Evolutionary conservation across 2,888 invertebrate species (phyloP).

Genomic region (Bombylius discolor): DNA sequence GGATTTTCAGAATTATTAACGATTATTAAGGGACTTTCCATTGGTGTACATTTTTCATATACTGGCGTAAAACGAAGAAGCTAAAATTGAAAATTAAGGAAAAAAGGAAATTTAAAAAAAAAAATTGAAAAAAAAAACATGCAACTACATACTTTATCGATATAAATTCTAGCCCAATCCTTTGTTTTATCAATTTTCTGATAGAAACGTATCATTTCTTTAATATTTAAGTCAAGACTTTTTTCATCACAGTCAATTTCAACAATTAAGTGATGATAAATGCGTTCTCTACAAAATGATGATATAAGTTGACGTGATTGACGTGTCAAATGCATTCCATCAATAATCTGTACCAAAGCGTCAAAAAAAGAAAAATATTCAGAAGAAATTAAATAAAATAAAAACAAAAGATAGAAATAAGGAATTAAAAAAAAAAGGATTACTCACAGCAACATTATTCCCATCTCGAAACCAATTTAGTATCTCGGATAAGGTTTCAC

Average conservation of each 20-base stretch:
- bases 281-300: constrained; percentile 58
- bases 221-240: constrained; percentile 38
- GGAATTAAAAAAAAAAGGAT: constrained; percentile 18
- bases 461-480: constrained; percentile 63
- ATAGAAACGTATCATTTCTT: constrained; percentile 38
- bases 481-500: constrained; percentile 73
- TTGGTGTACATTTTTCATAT: constrained; percentile 19
- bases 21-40: constrained; percentile 19
- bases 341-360: constrained; percentile 55
- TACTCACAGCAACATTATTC: constrained; percentile 68
- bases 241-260: constrained; percentile 80
- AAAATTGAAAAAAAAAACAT: constrained; percentile 3
- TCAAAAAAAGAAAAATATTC: constrained; percentile 12
- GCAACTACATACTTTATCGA: constrained; percentile 14
- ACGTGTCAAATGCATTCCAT: constrained; percentile 82
- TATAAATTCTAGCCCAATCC: constrained; percentile 18
- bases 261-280: constrained; percentile 78
- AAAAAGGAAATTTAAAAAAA: neutral
- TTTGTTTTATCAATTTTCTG: constrained; percentile 16
- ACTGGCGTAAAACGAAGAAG: constrained; percentile 13
- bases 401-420: neutral
- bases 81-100: neutral
- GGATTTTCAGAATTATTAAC: constrained; percentile 22
- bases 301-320: constrained; percentile 65
- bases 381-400: neutral